Base-by-base conservation (phyloP, 2,797 vertebrate genomes). In the Pangasius macronema region DNA sequence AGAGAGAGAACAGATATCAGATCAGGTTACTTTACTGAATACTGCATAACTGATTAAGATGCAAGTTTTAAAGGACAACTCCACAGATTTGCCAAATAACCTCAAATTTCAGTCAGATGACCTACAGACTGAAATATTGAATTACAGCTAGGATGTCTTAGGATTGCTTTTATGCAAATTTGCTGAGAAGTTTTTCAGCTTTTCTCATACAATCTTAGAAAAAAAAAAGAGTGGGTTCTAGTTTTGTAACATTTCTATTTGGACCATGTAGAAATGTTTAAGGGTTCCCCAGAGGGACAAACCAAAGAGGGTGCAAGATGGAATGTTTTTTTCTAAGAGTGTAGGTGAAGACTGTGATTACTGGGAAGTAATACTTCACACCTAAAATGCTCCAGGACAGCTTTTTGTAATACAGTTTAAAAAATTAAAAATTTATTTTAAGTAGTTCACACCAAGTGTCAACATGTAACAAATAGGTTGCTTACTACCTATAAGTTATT, bases 21-120 rank as follows among this genome's bases (percentile, higher is more conserved):
- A 65, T 30, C 42, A 65, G 39, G n/a, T n/a, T 30, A 51, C 22
- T 36, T 65, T 68, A 83, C 2, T 14, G n/a, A 49, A 49, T 65
- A 82, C 39, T n/a, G 53, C 59, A 63, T 46, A 46, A 46, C 59
- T 8, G 5, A 83, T n/a, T 65, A 82, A 82, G 36, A 63, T 82
- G 33, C 22, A 59, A 3, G 53, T 68, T 46, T 79, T 68, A 63
- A 77, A 84, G 33, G 46, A 68, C 49, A 87, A 76, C 18, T 55
- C 10, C 24, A 67, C n/a, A 70, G 11, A 59, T 68, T 79, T 84
- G 75, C 33, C 73, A 70, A 80, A 72, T 84, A 46, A 55, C 16
- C n/a, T 49, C 39, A 59, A 61, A 65, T 49, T 84, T 27, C 51
- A 49, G 2, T 24, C 59, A 20, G 24, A 22, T 46, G 42, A 73